phyloP scores from a whole-genome alignment of 2,113 vertebrate genomes.

The Gambusia holbrooki region DNA sequence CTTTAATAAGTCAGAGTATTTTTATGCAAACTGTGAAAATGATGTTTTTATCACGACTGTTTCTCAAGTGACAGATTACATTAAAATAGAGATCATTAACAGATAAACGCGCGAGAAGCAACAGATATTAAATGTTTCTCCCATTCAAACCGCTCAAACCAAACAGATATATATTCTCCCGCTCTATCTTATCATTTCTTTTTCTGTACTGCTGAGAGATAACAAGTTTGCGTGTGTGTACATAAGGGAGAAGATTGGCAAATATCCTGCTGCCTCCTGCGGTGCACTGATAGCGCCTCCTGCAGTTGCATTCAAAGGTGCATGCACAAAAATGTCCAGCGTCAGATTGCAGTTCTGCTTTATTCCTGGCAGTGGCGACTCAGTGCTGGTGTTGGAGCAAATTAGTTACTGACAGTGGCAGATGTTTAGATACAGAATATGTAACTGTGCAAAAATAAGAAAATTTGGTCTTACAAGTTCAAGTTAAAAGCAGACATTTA shows the following conservation, averaged over 20 bases:
- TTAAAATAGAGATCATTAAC: not conserved
- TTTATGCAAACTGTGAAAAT: not conserved
- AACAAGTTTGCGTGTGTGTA: not conserved
- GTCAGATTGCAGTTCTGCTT: not conserved
- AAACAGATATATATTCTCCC: not conserved
- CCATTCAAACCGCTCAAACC: not conserved
- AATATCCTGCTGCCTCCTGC: conserved; percentile 28
- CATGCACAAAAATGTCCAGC: not conserved
- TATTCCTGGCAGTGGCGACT: not conserved
- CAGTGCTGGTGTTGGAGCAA: not conserved
- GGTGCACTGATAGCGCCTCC: conserved; percentile 42
- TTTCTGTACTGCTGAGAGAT: conserved; percentile 4
- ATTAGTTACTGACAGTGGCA: not conserved
- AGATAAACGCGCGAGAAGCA: no score
- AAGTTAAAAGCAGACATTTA: no score
- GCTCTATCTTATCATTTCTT: not conserved
- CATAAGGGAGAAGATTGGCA: conserved; percentile 26
- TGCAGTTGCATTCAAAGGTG: not conserved
- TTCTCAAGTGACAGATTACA: not conserved
- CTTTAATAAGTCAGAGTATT: not conserved
- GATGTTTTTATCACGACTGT: not conserved
- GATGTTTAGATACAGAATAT: not conserved
- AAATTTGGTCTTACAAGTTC: no score
- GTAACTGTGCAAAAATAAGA: not conserved
- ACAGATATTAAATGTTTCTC: not conserved